Conservation (phyloP, 2,113 vertebrate genomes). For the Platysteira castanea region DNA sequence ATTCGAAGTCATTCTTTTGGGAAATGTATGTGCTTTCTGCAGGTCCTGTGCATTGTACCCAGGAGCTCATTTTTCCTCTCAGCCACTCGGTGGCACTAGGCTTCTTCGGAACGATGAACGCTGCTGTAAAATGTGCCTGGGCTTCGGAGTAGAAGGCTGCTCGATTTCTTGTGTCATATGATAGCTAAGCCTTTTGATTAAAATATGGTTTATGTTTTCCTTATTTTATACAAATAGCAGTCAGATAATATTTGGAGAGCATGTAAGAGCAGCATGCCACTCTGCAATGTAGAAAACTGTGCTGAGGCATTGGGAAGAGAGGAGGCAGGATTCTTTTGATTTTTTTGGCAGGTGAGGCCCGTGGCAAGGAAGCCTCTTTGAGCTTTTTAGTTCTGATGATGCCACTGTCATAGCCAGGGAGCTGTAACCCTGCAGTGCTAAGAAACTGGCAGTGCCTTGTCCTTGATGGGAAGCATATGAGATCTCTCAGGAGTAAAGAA, state of each 20-base stretch:
- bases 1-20: neutral
- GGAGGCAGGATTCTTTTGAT: neutral
- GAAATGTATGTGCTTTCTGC: neutral
- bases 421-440: neutral
- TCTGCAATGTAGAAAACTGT: neutral
- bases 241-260: constrained; percentile 23
- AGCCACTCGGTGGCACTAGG: constrained; percentile 62
- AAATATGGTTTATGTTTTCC: constrained; percentile 27
- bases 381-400: neutral
- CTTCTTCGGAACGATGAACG: neutral
- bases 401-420: neutral
- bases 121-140: neutral
- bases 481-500: neutral
- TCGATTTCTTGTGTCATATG: neutral
- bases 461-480: neutral
- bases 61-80: neutral
- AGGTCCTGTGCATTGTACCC: neutral
- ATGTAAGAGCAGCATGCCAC: neutral
- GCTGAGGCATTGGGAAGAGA: neutral
- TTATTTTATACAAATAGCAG: constrained; percentile 19
- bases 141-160: neutral
- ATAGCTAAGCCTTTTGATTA: constrained; percentile 28
- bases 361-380: neutral
- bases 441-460: neutral
- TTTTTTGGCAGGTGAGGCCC: neutral